Conservation (phyloP, 2,113 vertebrate species). For the Propithecus coquereli region DNA sequence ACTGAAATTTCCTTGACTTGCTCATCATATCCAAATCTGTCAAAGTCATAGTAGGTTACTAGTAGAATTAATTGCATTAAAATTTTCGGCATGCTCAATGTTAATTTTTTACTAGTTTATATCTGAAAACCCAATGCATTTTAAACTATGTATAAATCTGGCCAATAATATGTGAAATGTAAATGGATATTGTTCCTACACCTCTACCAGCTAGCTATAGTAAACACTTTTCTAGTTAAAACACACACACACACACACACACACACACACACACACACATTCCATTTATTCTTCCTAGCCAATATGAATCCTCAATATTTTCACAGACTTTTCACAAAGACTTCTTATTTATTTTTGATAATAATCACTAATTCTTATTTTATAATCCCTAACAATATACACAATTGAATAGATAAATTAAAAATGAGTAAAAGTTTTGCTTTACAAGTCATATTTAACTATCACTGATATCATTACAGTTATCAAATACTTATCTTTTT, state of each 20-base stretch:
- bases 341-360: background rate
- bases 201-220: background rate
- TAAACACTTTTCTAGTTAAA: background rate
- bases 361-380: background rate
- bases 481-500: background rate
- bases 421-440: background rate
- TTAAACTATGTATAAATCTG: background rate
- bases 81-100: background rate
- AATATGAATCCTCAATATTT: background rate
- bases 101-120: background rate
- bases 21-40: background rate
- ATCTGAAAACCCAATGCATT: background rate
- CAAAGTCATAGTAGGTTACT: background rate
- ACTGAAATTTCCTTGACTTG: background rate
- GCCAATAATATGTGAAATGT: background rate
- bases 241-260: too few relatives aligned
- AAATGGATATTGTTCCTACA: background rate
- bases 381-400: background rate
- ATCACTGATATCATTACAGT: background rate
- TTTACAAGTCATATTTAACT: background rate
- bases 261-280: too few relatives aligned
- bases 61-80: background rate
- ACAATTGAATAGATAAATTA: background rate
- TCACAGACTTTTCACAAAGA: background rate
- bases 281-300: background rate